Evolutionary conservation across 2,797 vertebrate species (phyloP).

Genomic region (Trematomus bernacchii): DNA sequence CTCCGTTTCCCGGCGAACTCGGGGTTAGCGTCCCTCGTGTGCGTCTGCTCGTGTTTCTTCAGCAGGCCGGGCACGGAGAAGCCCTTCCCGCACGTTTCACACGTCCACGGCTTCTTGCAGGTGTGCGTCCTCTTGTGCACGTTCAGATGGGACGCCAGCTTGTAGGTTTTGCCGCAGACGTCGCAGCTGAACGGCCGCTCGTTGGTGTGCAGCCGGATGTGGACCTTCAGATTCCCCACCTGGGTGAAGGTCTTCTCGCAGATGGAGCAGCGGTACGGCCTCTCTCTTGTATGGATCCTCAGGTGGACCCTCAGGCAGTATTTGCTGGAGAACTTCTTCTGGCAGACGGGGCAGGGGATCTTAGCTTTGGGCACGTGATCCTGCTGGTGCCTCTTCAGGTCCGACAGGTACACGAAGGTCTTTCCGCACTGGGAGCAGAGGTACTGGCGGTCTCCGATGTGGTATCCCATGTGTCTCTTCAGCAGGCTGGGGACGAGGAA

Average conservation of each 20-base stretch:
- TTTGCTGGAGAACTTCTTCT: constrained; percentile 83
- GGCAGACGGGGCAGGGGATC: constrained; percentile 79
- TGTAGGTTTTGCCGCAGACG: constrained; percentile 83
- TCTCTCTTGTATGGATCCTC: constrained; percentile 80
- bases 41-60: constrained; percentile 80
- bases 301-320: constrained; percentile 81
- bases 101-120: constrained; percentile 80
- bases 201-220: constrained; percentile 81
- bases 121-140: constrained; percentile 82
- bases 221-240: constrained; percentile 80
- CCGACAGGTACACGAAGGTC: constrained; percentile 81
- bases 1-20: constrained; percentile 72
- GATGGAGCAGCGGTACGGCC: constrained; percentile 78
- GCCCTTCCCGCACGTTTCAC: constrained; percentile 78
- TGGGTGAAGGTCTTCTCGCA: constrained; percentile 83
- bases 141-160: constrained; percentile 79
- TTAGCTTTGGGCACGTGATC: constrained; percentile 81
- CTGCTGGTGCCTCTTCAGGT: constrained; percentile 82
- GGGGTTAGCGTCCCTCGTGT: constrained; percentile 67
- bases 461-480: constrained; percentile 84
- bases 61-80: constrained; percentile 78
- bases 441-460: constrained; percentile 81
- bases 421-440: constrained; percentile 84
- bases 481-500: constrained; percentile 82
- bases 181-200: constrained; percentile 81